These are phyloP conservation scores for Adoxophyes honmai DNA, from an alignment of 1,140 invertebrate species.

Conservation along the genomic window DNA sequence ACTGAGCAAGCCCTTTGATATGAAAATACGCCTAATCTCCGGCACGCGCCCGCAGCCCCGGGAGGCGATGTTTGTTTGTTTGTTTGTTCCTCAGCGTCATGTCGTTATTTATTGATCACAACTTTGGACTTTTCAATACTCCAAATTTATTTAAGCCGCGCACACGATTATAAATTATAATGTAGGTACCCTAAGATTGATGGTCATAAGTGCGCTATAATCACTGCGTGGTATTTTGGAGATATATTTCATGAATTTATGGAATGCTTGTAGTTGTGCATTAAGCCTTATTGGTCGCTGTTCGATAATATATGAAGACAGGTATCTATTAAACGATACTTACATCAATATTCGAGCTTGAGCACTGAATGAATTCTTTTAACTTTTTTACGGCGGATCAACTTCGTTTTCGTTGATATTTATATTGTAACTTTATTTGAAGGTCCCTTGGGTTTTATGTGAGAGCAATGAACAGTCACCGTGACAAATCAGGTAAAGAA, in stretches of 20 bases:
- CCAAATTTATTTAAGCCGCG: slow-evolving; percentile 54
- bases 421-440: no score
- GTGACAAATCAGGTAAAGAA: no score
- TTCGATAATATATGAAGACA: slow-evolving; percentile 22
- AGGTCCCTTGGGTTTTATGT: no score
- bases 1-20: slow-evolving; percentile 63
- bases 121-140: slow-evolving; percentile 53
- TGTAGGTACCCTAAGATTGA: slow-evolving; percentile 52
- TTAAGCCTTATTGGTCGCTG: slow-evolving; percentile 32
- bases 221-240: slow-evolving; percentile 42
- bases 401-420: no score
- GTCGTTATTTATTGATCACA: slow-evolving; percentile 52
- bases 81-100: slow-evolving; percentile 40
- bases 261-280: slow-evolving; percentile 34
- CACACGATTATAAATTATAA: slow-evolving; percentile 58
- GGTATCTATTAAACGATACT: not conserved
- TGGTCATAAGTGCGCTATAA: slow-evolving; percentile 56
- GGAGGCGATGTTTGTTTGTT: slow-evolving; percentile 49
- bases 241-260: slow-evolving; percentile 41
- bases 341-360: not conserved
- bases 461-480: no score
- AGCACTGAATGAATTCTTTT: not conserved
- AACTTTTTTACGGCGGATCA: no score
- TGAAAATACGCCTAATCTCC: slow-evolving; percentile 69
- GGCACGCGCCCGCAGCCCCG: slow-evolving; percentile 53